These are phyloP conservation scores for Spea multiplicata DNA, from an alignment of 2,113 vertebrate species.

Conservation along the genomic window DNA sequence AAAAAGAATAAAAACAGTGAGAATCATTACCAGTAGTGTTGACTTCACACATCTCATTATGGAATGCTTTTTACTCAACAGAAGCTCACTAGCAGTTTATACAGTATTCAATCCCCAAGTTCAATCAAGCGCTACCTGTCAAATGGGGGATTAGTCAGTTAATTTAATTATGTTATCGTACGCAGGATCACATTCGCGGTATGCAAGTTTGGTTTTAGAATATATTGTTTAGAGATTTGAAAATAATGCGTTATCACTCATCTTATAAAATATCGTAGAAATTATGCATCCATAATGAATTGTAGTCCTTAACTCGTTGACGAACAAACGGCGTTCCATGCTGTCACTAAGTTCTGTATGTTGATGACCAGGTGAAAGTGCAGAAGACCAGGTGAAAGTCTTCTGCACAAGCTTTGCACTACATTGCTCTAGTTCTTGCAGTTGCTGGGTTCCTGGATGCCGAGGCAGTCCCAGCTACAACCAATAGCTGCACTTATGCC, in stretches of 20 bases:
- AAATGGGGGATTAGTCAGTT: constrained; percentile 8
- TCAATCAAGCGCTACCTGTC: constrained; percentile 26
- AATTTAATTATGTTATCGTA: constrained; percentile 33
- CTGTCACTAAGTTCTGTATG: no score
- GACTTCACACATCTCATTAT: constrained; percentile 3
- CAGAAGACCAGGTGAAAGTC: no score
- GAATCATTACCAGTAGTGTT: background rate
- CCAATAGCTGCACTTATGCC: no score
- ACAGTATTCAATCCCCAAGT: constrained; percentile 11
- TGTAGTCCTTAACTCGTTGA: no score
- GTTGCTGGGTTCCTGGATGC: no score
- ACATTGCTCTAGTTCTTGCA: no score
- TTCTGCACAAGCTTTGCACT: no score
- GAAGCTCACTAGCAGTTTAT: constrained; percentile 17
- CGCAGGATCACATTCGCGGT: constrained; percentile 28
- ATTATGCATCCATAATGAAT: no score
- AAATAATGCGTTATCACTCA: background rate
- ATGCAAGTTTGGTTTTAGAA: constrained; percentile 10
- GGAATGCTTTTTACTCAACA: constrained; percentile 24
- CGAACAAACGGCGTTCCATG: no score
- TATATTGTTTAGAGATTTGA: constrained; percentile 16
- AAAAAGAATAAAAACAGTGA: constrained; percentile 1
- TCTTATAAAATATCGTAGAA: background rate
- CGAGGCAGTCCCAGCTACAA: no score
- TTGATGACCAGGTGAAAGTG: no score